Conservation (phyloP, 2,113 vertebrate genomes). For the Bos indicus region DNA sequence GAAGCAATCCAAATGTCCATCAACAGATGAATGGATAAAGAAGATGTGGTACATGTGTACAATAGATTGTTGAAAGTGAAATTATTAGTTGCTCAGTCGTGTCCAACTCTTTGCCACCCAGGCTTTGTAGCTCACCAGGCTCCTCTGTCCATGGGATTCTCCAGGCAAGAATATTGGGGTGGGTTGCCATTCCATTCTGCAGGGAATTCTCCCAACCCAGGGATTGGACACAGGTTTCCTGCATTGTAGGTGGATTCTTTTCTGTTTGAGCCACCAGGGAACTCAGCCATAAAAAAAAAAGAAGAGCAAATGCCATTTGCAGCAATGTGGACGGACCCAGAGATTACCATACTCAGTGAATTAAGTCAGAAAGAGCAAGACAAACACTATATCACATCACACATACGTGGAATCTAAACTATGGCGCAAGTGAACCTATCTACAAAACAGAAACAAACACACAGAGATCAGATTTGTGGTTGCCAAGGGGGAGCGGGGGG, state of each 20-base stretch:
- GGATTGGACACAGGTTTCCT: not conserved
- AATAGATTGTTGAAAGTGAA: not conserved
- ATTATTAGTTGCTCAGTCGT: not conserved
- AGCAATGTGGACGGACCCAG: not conserved
- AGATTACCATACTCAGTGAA: not conserved
- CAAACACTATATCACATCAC: not conserved
- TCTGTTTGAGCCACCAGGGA: not conserved
- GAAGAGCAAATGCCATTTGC: not conserved
- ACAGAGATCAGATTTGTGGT: not conserved
- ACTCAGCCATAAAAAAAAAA: not conserved
- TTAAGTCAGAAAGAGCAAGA: not conserved
- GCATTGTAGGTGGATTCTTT: not conserved
- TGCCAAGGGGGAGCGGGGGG: not conserved
- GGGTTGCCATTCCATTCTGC: not conserved
- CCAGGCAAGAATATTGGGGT: not conserved
- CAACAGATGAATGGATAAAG: not conserved
- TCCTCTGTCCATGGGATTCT: not conserved
- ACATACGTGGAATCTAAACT: not conserved
- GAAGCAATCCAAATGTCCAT: not conserved
- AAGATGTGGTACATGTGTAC: not conserved
- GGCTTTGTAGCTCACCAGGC: not conserved
- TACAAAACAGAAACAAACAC: not conserved
- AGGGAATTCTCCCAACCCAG: not conserved
- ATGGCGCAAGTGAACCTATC: not conserved
- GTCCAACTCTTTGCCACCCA: not conserved